These are phyloP conservation scores for Perca flavescens DNA, from an alignment of 2,113 vertebrate genomes.

Conservation along the genomic window DNA sequence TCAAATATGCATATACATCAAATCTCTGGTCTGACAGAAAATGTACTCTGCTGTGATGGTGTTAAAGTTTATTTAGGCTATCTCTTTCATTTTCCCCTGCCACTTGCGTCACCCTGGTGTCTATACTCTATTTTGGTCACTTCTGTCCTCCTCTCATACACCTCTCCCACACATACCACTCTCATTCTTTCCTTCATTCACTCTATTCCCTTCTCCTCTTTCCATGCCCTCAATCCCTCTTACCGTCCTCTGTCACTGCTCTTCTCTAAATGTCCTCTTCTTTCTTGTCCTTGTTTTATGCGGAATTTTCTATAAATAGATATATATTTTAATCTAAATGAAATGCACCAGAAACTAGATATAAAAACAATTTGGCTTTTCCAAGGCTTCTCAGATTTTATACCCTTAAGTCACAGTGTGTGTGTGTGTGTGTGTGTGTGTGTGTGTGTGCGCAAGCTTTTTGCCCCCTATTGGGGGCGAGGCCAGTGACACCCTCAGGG, in stretches of 20 bases:
- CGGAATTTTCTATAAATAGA: slow-evolving; percentile 69
- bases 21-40: slow-evolving; percentile 18
- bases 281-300: slow-evolving; percentile 77
- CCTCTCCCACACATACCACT: slow-evolving; percentile 60
- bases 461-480: slow-evolving; percentile 79
- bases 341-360: slow-evolving; percentile 77
- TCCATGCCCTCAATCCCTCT: slow-evolving; percentile 61
- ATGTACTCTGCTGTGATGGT: slow-evolving; percentile 28
- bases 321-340: slow-evolving; percentile 74
- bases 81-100: slow-evolving; percentile 30
- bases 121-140: slow-evolving; percentile 52
- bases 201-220: slow-evolving; percentile 46
- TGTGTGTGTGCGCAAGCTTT: slow-evolving; percentile 25
- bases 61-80: slow-evolving; percentile 36
- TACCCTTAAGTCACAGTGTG: slow-evolving; percentile 71
- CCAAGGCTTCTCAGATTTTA: slow-evolving; percentile 68
- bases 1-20: slow-evolving; percentile 20
- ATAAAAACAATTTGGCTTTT: slow-evolving; percentile 81
- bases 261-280: slow-evolving; percentile 63
- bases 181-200: slow-evolving; percentile 53
- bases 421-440: slow-evolving; percentile 45
- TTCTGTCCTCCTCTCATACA: slow-evolving; percentile 34
- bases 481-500: slow-evolving; percentile 82
- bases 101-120: slow-evolving; percentile 42
- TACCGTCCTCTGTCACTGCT: slow-evolving; percentile 46